A percentile compares a stretch with the other conserved stretches of the same genome.
Evolutionary conservation across 2,113 vertebrate genomes (phyloP).

Genomic region (Brachypodius melanocephalos): DNA sequence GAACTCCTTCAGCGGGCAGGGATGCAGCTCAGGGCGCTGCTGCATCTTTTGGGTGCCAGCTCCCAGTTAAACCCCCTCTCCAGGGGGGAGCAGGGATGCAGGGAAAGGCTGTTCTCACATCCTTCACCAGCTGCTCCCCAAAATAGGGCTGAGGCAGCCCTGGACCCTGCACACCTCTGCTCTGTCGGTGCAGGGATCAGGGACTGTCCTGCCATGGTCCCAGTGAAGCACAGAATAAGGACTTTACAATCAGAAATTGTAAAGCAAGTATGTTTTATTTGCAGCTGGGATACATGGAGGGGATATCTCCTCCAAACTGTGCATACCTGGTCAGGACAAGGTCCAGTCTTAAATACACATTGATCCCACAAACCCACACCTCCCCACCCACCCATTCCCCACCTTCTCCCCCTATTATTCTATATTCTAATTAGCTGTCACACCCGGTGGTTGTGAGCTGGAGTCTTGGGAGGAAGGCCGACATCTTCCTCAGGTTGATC

Average conservation of each 20-base stretch:
- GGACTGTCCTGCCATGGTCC: fast-evolving
- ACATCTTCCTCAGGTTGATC: too few species aligned
- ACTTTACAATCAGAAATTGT: background rate
- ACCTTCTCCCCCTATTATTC: too few species aligned
- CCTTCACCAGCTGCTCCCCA: background rate
- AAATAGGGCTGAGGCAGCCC: background rate
- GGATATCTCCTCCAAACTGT: background rate
- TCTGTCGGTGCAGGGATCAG: fast-evolving
- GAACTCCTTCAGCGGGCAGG: fast-evolving
- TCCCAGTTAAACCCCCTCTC: background rate
- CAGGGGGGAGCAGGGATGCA: background rate
- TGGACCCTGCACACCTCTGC: fast-evolving
- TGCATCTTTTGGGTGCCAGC: background rate
- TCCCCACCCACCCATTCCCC: too few species aligned
- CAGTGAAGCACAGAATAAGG: background rate
- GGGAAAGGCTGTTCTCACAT: background rate
- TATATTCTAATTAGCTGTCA: too few species aligned
- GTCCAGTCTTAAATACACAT: background rate
- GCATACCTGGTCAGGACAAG: background rate
- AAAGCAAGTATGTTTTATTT: background rate
- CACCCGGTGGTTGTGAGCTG: too few species aligned
- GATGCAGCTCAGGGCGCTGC: background rate
- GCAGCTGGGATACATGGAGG: background rate
- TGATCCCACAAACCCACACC: too few species aligned
- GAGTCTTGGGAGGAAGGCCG: too few species aligned